These are phyloP conservation scores for Siniperca chuatsi DNA, from an alignment of 2,113 vertebrate genomes.

Conservation along the genomic window DNA sequence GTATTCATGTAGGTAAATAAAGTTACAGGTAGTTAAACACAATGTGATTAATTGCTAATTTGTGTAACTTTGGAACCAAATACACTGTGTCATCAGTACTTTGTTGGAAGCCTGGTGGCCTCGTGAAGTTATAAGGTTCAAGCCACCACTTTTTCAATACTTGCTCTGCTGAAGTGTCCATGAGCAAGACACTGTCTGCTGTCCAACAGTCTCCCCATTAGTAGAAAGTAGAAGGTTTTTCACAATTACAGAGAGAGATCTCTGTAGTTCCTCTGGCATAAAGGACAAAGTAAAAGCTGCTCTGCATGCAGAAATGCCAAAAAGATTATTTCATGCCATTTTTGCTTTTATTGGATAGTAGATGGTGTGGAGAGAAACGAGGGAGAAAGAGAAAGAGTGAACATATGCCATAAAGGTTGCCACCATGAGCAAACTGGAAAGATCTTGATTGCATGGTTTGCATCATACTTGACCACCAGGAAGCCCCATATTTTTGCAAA, in stretches of 20 bases:
- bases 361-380: background rate
- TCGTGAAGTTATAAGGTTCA: background rate
- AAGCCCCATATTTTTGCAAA: slow-evolving; percentile 14
- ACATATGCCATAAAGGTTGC: background rate
- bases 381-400: background rate
- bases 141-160: background rate
- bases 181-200: background rate
- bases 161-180: background rate
- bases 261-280: background rate
- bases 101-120: background rate
- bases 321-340: background rate
- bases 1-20: background rate
- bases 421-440: slow-evolving; percentile 19
- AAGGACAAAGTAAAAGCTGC: background rate
- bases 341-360: background rate
- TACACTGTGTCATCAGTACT: background rate
- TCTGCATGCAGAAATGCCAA: background rate
- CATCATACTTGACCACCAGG: slow-evolving; percentile 36
- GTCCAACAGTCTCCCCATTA: no score
- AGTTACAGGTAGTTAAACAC: background rate
- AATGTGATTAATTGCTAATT: background rate
- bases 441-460: slow-evolving; percentile 48
- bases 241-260: background rate
- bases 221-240: background rate
- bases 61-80: background rate